Conservation (phyloP, 1,140 invertebrate genomes). For the Zaprionus gabonicus region DNA sequence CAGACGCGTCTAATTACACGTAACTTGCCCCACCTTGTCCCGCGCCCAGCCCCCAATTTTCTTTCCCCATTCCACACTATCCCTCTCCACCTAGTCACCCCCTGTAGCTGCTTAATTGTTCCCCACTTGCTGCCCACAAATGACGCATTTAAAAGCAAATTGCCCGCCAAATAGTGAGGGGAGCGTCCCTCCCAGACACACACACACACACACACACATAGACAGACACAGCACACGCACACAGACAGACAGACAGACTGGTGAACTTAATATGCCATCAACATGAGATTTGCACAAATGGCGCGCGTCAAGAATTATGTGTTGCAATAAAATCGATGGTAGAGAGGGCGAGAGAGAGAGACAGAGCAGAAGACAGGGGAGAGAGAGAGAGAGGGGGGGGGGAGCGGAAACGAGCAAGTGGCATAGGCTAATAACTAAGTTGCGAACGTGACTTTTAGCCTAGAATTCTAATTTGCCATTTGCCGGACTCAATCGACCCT, state of each 20-base stretch:
- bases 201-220: neutral
- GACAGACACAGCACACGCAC: neutral
- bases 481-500: slow-evolving; percentile 18
- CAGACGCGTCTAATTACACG: slow-evolving; percentile 79
- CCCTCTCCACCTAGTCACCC: neutral
- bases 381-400: neutral
- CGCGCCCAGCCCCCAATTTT: neutral
- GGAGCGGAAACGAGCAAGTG: slow-evolving; percentile 23
- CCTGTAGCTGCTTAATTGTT: neutral
- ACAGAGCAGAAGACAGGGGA: neutral
- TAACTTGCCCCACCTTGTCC: slow-evolving; percentile 48
- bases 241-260: neutral
- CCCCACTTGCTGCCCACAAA: slow-evolving; percentile 16
- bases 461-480: slow-evolving; percentile 71
- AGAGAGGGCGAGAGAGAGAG: neutral
- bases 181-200: neutral
- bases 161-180: slow-evolving; percentile 29
- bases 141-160: slow-evolving; percentile 73
- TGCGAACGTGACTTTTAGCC: slow-evolving; percentile 74
- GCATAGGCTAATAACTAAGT: slow-evolving; percentile 70
- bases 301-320: slow-evolving; percentile 74
- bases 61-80: neutral
- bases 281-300: slow-evolving; percentile 82
- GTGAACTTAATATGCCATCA: slow-evolving; percentile 79
- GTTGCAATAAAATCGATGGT: slow-evolving; percentile 78